These are phyloP conservation scores for Drosophila rhopaloa DNA, from an alignment of 1,140 invertebrate species.

Conservation along the genomic window DNA sequence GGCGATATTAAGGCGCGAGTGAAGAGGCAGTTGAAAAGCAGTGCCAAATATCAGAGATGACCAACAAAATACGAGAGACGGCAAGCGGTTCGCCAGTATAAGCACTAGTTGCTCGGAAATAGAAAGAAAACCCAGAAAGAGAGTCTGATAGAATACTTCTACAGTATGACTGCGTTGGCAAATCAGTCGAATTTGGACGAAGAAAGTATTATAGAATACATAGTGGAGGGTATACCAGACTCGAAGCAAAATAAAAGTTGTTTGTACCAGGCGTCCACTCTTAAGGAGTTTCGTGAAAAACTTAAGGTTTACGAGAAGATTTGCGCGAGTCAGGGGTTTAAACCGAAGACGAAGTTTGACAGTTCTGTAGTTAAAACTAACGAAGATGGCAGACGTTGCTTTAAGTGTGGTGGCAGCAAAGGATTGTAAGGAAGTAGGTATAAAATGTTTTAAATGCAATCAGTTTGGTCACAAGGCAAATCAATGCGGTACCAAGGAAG, in stretches of 20 bases:
- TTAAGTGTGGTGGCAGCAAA: conserved; percentile 1
- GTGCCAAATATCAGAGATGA: neutral
- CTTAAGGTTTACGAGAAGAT: too few species aligned
- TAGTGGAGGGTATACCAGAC: conserved; percentile 1
- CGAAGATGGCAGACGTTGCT: neutral
- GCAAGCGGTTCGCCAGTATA: neutral
- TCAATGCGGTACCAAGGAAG: neutral
- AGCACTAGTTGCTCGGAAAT: neutral
- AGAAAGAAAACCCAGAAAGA: too few species aligned
- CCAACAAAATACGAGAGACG: neutral
- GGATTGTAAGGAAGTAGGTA: conserved; percentile 1
- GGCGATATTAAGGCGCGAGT: neutral
- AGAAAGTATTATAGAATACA: conserved; percentile 1
- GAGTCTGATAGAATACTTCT: conserved; percentile 8
- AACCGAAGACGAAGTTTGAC: neutral
- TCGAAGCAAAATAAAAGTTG: conserved; percentile 11
- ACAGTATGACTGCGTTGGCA: neutral
- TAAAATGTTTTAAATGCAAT: conserved; percentile 3
- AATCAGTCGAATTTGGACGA: neutral
- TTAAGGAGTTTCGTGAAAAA: too few species aligned
- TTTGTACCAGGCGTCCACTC: conserved; percentile 3
- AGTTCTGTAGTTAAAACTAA: neutral
- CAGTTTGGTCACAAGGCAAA: neutral
- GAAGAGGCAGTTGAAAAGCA: neutral
- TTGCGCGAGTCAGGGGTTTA: neutral